These are phyloP conservation scores for Acridotheres tristis DNA, from an alignment of 2,797 vertebrate genomes.

Conservation along the genomic window DNA sequence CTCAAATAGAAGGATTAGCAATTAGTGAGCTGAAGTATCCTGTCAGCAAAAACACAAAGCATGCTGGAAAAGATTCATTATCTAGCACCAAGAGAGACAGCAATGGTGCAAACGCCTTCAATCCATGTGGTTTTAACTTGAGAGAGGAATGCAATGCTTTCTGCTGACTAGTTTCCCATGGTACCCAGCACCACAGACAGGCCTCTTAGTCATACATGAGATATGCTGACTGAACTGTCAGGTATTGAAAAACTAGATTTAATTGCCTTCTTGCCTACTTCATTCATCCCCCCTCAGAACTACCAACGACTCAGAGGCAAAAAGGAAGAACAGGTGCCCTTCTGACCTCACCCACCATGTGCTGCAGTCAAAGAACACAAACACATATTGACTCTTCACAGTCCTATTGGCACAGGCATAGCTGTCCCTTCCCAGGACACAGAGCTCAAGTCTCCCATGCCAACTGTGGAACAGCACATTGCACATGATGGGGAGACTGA, in stretches of 20 bases:
- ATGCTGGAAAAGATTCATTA: neutral
- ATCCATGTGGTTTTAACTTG: neutral
- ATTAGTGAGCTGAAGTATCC: neutral
- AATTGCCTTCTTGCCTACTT: neutral
- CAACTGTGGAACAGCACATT: neutral
- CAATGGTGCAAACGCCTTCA: neutral
- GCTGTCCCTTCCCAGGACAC: neutral
- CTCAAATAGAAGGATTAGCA: neutral
- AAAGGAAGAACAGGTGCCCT: neutral
- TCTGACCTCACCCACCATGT: neutral
- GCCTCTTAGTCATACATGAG: neutral
- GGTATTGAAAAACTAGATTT: neutral
- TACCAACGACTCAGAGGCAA: neutral
- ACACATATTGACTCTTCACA: neutral
- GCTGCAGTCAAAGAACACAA: neutral
- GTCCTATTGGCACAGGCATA: neutral
- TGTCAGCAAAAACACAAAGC: neutral
- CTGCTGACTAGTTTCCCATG: neutral
- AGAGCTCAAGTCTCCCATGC: neutral
- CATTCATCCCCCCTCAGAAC: neutral
- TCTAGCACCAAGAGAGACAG: neutral
- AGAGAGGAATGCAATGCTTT: neutral
- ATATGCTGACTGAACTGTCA: neutral
- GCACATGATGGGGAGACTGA: fast-evolving
- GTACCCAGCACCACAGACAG: neutral